Percentiles rank a stretch among this genome's conserved stretches.
Evolutionary conservation across 2,113 vertebrate genomes (phyloP).

Genomic region (Passer montanus): DNA sequence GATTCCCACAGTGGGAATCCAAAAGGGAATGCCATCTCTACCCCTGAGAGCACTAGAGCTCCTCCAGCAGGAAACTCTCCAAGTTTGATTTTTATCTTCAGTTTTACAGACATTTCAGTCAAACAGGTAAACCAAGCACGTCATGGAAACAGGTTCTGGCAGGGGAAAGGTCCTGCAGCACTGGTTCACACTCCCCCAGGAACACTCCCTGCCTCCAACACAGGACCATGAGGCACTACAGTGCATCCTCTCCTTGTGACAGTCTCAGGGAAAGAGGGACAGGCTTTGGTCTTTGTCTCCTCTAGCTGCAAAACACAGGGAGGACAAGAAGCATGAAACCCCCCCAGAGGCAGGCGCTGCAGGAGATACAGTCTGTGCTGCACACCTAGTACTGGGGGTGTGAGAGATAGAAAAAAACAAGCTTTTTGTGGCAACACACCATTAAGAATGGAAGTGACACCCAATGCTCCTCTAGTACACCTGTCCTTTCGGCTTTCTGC

Average conservation of each 20-base stretch:
- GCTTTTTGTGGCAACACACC: background rate
- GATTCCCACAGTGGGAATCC: background rate
- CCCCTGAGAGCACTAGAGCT: rapidly evolving
- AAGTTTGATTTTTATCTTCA: background rate
- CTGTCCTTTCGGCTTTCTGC: background rate
- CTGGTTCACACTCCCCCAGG: rapidly evolving
- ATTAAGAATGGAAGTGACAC: background rate
- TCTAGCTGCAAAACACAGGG: rapidly evolving
- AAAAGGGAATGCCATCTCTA: background rate
- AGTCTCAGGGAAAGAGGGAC: background rate
- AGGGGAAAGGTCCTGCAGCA: background rate
- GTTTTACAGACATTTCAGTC: background rate
- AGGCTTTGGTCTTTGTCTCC: background rate
- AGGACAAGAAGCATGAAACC: background rate
- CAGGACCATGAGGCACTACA: rapidly evolving
- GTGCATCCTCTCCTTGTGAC: background rate
- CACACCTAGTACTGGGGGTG: rapidly evolving
- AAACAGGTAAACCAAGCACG: background rate
- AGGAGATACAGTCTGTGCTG: background rate
- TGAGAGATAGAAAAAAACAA: background rate
- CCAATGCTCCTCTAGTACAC: background rate
- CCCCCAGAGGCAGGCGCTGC: rapidly evolving
- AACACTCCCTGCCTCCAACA: background rate
- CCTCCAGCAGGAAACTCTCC: background rate
- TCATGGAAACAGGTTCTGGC: background rate